phyloP scores from a whole-genome alignment of 2,113 vertebrate genomes.

The Phasianus colchicus region DNA sequence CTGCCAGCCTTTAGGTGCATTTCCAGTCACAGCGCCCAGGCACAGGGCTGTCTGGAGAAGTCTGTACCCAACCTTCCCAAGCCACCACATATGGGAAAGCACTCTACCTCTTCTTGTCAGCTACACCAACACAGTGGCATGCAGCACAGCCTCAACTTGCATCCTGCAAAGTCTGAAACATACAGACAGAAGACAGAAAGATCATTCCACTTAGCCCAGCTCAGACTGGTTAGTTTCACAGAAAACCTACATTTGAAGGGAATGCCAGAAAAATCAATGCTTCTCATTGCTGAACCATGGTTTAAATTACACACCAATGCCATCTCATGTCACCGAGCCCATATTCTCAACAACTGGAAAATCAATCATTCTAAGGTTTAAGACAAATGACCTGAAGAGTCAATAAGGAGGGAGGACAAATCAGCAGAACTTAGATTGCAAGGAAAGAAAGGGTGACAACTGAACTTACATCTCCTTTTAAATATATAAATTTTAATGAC shows the following conservation, averaged over 20 bases:
- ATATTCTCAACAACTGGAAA: background rate
- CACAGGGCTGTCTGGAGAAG: background rate
- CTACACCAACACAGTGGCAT: background rate
- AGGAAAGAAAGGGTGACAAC: background rate
- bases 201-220: background rate
- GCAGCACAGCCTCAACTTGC: fast-evolving
- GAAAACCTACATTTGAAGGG: background rate
- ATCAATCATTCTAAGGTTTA: background rate
- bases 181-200: background rate
- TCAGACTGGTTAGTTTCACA: background rate
- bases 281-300: background rate
- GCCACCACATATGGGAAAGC: fast-evolving
- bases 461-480: constrained; percentile 6
- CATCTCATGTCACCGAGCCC: background rate
- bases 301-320: background rate
- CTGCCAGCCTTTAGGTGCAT: background rate
- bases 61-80: background rate
- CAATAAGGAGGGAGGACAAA: background rate
- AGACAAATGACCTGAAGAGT: background rate
- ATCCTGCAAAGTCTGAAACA: fast-evolving
- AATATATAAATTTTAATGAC: background rate
- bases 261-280: background rate
- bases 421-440: constrained; percentile 3
- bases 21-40: background rate
- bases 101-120: background rate